Evolutionary conservation across 53 echinoderm and acorn worm genomes (phyloP), one percentile per base, ranked within the genome.

Genomic region (Henricia sp.): DNA sequence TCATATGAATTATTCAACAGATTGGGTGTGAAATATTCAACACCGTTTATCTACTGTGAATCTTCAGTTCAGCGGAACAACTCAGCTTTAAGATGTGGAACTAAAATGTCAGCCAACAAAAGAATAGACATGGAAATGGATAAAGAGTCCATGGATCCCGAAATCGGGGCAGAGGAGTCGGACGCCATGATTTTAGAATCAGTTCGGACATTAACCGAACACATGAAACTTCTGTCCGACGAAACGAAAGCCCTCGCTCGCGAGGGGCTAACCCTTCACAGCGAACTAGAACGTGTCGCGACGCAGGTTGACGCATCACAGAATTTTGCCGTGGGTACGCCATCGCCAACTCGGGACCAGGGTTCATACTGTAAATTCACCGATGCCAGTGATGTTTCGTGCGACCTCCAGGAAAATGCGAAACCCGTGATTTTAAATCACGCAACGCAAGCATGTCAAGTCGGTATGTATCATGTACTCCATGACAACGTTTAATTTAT

Each of bases 281-380:
- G 88, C 16, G 88, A 88, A 48, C 42, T 88, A 36, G 88, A 88
- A 21, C 88, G 88, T 3, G 82, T 88, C 41, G 88, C 88, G n/a
- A 41, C 68, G 28, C 88, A 88, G 38, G 88, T 88, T 4, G 87
- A 87, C 64, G 13, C 10, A 23, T 10, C 37, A 14, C 46, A 77
- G 42, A 62, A 62, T 36, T 20, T 80, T 33, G 34, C 48, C 29
- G 53, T 17, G 53, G 8, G 53, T 5, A n/a, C 63, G 50, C 63
- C 80, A 4, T 80, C 80, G 14, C 25, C 56, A 2, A 38, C 26
- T 10, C 42, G 50, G 50, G 80, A 59, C 39, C 76, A 59, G 17
- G 42, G 63, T 46, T 60, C 80, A 11, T 50, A 48, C 12, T 80
- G 63, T 35, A 80, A 80, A 32, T 64, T 43, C 17, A n/a, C 59